Evolutionary conservation across 1,140 invertebrate genomes (phyloP).

Genomic region (Drosophila willistoni): DNA sequence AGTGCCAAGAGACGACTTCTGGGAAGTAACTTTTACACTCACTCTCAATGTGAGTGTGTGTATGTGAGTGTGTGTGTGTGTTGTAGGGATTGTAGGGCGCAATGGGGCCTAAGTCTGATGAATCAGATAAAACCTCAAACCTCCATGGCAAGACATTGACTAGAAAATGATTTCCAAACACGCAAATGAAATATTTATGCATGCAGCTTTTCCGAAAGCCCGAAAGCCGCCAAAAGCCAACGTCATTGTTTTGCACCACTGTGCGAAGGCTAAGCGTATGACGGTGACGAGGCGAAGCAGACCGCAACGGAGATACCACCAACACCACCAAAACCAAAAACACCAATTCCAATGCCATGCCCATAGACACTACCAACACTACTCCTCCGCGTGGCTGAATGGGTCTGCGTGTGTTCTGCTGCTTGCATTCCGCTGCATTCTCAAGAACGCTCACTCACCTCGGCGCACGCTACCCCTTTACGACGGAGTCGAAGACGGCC

Average conservation of each 20-base stretch:
- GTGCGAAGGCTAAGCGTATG: slow-evolving; percentile 60
- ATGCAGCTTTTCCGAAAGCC: slow-evolving; percentile 48
- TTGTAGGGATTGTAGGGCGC: neutral
- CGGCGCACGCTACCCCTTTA: slow-evolving; percentile 45
- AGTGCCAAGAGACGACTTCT: slow-evolving; percentile 30
- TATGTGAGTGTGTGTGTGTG: neutral
- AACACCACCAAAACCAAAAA: slow-evolving; percentile 3
- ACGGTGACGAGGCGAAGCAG: slow-evolving; percentile 61
- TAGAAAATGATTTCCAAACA: slow-evolving; percentile 82
- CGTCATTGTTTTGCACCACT: slow-evolving; percentile 67
- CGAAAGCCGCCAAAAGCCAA: slow-evolving; percentile 27
- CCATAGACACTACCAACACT: neutral
- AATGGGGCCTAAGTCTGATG: slow-evolving; percentile 45
- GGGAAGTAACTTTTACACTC: slow-evolving; percentile 27
- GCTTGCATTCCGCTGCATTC: slow-evolving; percentile 62
- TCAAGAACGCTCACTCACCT: slow-evolving; percentile 66
- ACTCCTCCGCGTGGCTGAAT: slow-evolving; percentile 49
- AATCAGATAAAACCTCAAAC: slow-evolving; percentile 78
- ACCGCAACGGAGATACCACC: slow-evolving; percentile 66
- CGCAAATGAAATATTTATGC: slow-evolving; percentile 77
- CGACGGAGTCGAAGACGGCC: slow-evolving; percentile 19
- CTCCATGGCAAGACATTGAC: slow-evolving; percentile 81
- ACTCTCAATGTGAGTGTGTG: neutral
- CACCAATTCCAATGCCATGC: slow-evolving; percentile 11
- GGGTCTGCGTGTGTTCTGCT: slow-evolving; percentile 75